Evolutionary conservation across 2,888 invertebrate species (phyloP).

Genomic region (Caenorhabditis becei): DNA sequence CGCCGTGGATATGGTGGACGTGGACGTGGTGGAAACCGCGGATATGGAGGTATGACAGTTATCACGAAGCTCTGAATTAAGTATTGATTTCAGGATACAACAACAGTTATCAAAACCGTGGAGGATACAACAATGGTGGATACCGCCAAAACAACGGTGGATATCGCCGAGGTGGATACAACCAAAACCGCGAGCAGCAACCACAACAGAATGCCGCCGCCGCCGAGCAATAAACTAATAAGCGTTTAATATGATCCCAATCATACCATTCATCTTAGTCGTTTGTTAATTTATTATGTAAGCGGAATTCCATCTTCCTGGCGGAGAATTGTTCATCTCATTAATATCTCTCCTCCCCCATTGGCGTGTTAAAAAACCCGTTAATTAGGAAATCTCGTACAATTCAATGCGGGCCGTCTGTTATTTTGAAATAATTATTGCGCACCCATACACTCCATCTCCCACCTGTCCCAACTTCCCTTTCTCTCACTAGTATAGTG

Average conservation of each 20-base stretch:
- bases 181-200: conserved; percentile 41
- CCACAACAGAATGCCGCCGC: conserved; percentile 24
- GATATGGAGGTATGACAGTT: conserved; percentile 55
- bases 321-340: conserved; percentile 32
- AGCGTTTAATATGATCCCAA: conserved; percentile 14
- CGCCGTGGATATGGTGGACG: conserved; percentile 72
- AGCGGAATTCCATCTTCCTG: conserved; percentile 29
- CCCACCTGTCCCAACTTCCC: neutral
- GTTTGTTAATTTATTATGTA: conserved; percentile 65
- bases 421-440: conserved; percentile 62
- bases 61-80: conserved; percentile 12
- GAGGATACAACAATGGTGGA: conserved; percentile 63
- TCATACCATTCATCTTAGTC: conserved; percentile 27
- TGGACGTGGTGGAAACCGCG: conserved; percentile 66
- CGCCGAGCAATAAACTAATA: conserved; percentile 42
- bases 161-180: conserved; percentile 52
- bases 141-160: conserved; percentile 57
- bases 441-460: conserved; percentile 35
- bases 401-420: conserved; percentile 62
- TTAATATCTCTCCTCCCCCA: conserved; percentile 25
- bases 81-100: conserved; percentile 24
- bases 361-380: conserved; percentile 51
- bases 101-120: conserved; percentile 4
- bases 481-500: conserved; percentile 33
- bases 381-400: conserved; percentile 60